Evolutionary conservation across 2,113 vertebrate species (phyloP).

Genomic region (Climacteris rufus): DNA sequence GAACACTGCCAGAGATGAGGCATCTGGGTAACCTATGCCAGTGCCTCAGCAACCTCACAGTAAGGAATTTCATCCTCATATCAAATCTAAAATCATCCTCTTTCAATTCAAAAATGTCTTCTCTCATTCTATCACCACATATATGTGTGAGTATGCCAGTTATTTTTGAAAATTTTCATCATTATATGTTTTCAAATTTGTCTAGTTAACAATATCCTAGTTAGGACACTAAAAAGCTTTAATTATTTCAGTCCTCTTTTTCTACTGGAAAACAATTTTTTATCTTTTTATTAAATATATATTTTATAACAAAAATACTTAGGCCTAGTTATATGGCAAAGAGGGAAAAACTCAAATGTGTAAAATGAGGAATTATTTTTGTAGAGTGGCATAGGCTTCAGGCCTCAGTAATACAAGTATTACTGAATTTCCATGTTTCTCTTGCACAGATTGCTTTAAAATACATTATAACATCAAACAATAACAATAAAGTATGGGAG

Average conservation of each 20-base stretch:
- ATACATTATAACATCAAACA: background rate
- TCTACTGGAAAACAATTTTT: background rate
- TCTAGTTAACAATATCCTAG: background rate
- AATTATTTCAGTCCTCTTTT: background rate
- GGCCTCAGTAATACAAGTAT: background rate
- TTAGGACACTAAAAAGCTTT: background rate
- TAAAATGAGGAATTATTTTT: background rate
- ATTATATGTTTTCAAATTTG: background rate
- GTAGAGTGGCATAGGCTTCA: background rate
- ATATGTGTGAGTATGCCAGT: background rate
- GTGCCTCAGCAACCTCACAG: background rate
- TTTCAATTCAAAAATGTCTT: background rate
- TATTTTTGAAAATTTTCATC: background rate
- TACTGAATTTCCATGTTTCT: background rate
- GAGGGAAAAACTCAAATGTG: background rate
- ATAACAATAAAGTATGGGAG: accelerated
- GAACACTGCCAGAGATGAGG: background rate
- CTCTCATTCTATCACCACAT: accelerated
- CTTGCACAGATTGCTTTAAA: background rate
- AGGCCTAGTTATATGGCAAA: background rate
- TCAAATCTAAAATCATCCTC: background rate
- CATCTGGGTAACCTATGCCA: background rate
- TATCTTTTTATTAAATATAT: background rate
- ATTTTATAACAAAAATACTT: background rate
- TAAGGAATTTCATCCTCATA: background rate